These are phyloP conservation scores for Caenorhabditis zanzibari DNA, from an alignment of 2,888 invertebrate species.

Conservation along the genomic window DNA sequence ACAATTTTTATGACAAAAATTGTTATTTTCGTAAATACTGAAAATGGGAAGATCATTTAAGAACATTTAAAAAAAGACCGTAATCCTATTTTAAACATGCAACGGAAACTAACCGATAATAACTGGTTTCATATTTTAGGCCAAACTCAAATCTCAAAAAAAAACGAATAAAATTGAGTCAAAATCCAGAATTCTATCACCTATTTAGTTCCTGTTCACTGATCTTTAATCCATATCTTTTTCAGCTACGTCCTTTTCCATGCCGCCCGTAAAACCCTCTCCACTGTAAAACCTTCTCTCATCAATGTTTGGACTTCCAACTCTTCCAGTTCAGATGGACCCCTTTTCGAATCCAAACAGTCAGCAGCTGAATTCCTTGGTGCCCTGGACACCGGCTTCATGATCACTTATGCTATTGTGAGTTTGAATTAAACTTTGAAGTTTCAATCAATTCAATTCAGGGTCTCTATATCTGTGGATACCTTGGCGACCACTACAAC, in stretches of 20 bases:
- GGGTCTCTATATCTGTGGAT: slow-evolving; percentile 85
- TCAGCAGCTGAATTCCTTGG: slow-evolving; percentile 74
- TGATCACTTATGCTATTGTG: slow-evolving; percentile 75
- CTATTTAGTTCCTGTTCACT: too few relatives aligned
- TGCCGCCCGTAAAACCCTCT: slow-evolving; percentile 84
- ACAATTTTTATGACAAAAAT: too few relatives aligned
- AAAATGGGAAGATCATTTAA: too few relatives aligned
- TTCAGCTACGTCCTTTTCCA: slow-evolving; percentile 84
- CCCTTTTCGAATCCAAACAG: slow-evolving; percentile 59
- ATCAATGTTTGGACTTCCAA: slow-evolving; percentile 83
- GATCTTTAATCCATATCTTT: too few relatives aligned
- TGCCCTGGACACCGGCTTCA: slow-evolving; percentile 73
- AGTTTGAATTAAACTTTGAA: slow-evolving; percentile 13
- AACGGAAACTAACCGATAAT: too few relatives aligned
- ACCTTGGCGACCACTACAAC: slow-evolving; percentile 84
- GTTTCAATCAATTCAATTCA: slow-evolving; percentile 72
- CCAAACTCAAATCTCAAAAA: too few relatives aligned
- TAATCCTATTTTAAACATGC: too few relatives aligned
- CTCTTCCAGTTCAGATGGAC: slow-evolving; percentile 46
- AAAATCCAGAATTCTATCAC: too few relatives aligned
- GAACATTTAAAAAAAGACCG: too few relatives aligned
- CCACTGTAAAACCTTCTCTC: slow-evolving; percentile 84
- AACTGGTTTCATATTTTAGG: too few relatives aligned
- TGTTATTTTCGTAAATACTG: too few relatives aligned
- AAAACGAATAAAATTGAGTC: too few relatives aligned